phyloP scores from a whole-genome alignment of 2,888 invertebrate genomes.

The Schizotus pectinicornis region DNA sequence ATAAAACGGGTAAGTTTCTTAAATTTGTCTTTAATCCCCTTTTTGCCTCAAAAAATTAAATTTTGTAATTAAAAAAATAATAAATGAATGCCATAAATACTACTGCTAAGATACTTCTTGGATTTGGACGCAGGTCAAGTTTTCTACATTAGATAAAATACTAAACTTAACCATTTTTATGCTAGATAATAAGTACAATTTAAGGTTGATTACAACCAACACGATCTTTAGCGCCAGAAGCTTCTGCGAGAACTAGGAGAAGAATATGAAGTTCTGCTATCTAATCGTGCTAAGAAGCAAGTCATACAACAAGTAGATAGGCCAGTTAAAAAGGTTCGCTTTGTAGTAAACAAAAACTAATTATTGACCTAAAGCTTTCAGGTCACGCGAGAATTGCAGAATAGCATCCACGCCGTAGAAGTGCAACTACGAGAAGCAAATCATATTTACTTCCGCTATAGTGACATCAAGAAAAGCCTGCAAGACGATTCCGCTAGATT shows the following conservation, averaged over 20 bases:
- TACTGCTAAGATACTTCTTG: no score
- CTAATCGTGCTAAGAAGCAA: conserved; percentile 64
- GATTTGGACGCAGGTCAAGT: no score
- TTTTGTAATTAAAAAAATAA: conserved; percentile 9
- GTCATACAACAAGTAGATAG: conserved; percentile 56
- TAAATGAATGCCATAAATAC: conserved; percentile 7
- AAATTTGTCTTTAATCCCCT: neutral
- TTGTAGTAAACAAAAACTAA: conserved; percentile 44
- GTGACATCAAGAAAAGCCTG: conserved; percentile 72
- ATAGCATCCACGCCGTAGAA: conserved; percentile 79
- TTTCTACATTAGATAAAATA: no score
- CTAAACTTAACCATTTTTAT: no score
- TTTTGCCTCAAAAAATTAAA: no score
- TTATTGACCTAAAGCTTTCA: conserved; percentile 47
- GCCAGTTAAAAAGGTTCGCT: conserved; percentile 69
- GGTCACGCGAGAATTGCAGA: conserved; percentile 75
- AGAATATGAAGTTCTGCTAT: conserved; percentile 66
- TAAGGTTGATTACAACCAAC: conserved; percentile 4
- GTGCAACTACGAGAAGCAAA: conserved; percentile 85
- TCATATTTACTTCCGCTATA: conserved; percentile 78
- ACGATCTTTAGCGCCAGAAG: conserved; percentile 60
- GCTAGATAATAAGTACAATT: no score
- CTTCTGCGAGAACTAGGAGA: conserved; percentile 65
- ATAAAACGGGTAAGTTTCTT: conserved; percentile 62
- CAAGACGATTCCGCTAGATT: conserved; percentile 76